These are phyloP conservation scores for Epizoanthus ramosus DNA, from an alignment of 92 coral and sea anemone genomes.

Conservation along the genomic window DNA sequence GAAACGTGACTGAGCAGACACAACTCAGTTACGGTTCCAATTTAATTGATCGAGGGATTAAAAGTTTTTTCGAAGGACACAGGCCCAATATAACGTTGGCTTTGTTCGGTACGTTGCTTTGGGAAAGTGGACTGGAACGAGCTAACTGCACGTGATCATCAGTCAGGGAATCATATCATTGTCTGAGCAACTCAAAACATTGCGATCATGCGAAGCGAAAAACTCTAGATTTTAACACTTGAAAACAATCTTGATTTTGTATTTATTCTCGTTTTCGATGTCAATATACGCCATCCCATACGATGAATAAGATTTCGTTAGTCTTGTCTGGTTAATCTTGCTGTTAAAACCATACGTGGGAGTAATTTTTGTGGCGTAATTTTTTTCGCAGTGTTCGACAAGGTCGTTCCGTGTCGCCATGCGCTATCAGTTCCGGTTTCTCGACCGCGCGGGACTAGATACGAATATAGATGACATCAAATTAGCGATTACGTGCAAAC, in stretches of 20 bases:
- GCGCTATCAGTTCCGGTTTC: conserved; percentile 55
- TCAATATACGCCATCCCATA: neutral
- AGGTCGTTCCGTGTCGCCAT: conserved; percentile 39
- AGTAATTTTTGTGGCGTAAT: conserved; percentile 4
- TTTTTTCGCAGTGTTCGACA: conserved; percentile 22
- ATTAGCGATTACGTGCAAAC: conserved; percentile 33
- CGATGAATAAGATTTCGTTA: neutral
- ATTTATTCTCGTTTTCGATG: neutral
- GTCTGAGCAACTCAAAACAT: conserved; percentile 42
- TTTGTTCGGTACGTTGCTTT: too few relatives aligned
- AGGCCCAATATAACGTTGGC: too few relatives aligned
- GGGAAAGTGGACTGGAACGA: conserved; percentile 19
- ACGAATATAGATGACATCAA: conserved; percentile 33
- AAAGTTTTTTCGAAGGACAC: too few relatives aligned
- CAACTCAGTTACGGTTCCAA: too few relatives aligned
- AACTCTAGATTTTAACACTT: neutral
- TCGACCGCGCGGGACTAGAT: conserved; percentile 51
- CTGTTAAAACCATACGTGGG: neutral
- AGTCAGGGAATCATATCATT: conserved; percentile 21
- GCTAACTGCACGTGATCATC: conserved; percentile 30
- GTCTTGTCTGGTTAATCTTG: neutral
- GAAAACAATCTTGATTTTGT: neutral
- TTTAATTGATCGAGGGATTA: too few relatives aligned
- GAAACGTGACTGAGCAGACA: too few relatives aligned
- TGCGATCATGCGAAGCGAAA: conserved; percentile 22